Percentiles rank a stretch among this genome's conserved stretches.
Conservation (phyloP, 2,797 vertebrate genomes). For the Nannoperca australis region DNA sequence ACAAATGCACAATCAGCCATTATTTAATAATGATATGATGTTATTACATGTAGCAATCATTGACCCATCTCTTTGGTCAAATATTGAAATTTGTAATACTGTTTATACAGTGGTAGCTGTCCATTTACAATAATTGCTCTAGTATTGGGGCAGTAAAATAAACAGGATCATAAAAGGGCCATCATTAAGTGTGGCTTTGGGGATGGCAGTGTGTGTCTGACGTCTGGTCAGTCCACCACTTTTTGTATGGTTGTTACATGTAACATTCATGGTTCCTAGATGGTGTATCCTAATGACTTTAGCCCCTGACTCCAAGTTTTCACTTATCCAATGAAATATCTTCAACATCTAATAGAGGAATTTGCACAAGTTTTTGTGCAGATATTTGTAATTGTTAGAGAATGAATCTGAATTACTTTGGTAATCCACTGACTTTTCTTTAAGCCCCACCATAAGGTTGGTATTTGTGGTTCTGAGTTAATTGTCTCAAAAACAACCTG, state of each 20-base stretch:
- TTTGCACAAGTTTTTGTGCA: too few species aligned
- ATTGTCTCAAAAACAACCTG: too few species aligned
- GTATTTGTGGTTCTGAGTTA: too few species aligned
- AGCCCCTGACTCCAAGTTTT: neutral
- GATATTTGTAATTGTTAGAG: too few species aligned
- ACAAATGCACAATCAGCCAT: neutral
- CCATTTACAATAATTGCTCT: neutral
- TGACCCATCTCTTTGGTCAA: neutral
- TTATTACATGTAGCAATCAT: neutral
- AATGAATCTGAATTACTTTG: too few species aligned
- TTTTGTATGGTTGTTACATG: too few species aligned
- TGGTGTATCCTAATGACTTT: neutral
- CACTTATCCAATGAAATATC: neutral
- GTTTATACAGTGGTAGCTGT: neutral
- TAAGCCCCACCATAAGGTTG: too few species aligned
- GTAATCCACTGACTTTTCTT: too few species aligned
- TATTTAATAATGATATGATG: neutral
- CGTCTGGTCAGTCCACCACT: neutral
- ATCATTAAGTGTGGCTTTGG: neutral
- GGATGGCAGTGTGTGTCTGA: neutral
- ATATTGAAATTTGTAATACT: neutral
- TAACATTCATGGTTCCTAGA: constrained; percentile 1
- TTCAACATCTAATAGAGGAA: too few species aligned
- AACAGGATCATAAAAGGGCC: constrained; percentile 1
- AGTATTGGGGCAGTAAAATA: neutral